Evolutionary conservation across 2,888 invertebrate genomes (phyloP), one percentile per base, ranked within the genome.

Genomic region (Acleris sparsana): DNA sequence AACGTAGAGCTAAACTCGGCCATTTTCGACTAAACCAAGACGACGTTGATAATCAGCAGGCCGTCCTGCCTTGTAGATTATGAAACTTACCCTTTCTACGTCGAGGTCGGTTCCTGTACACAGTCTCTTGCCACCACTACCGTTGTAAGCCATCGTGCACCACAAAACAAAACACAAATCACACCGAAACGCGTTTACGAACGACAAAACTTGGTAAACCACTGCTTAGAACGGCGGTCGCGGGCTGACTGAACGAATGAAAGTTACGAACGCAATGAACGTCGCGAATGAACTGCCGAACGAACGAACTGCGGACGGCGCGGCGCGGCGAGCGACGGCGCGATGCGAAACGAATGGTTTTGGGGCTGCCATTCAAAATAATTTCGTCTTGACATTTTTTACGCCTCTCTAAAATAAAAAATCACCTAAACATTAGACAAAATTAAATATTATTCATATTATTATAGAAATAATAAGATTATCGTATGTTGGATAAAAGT

Each of bases 81-180:
- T 68, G 68, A 71, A 72, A 86, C 88, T 86, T 72, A 93, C 93
- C 91, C 93, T 90, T 87, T 93, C 93, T 57, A 92, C 90, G 77
- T 93, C 92, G 73, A 92, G 80, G 72, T 93, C 93, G 69, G 89
- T 89, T 70, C 91, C 92, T 72, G 92, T 88, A 80, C 93, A 93
- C 81, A 92, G 88, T 89, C 93, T 91, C 84, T 93, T 93, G 82
- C 88, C 90, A 87, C 94, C 94, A 93, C 94, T 94, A 84, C 94
- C 95, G 93, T 95, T 95, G 93, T 94, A 95, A 94, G 95, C 94
- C 95, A 95, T 95, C 88, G 91, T 94, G 93, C 88, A 94, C 93
- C 93, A 94, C 93, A 93, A 93, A 92, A 91, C 89, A 89, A 89
- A 89, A 90, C 89, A 92, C 90, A 85, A 89, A 91, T 88, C 91